Percentiles rank a stretch among this genome's conserved stretches.
These are phyloP conservation scores for Podotricha telesiphe DNA, from an alignment of 2,888 invertebrate genomes.

Conservation along the genomic window DNA sequence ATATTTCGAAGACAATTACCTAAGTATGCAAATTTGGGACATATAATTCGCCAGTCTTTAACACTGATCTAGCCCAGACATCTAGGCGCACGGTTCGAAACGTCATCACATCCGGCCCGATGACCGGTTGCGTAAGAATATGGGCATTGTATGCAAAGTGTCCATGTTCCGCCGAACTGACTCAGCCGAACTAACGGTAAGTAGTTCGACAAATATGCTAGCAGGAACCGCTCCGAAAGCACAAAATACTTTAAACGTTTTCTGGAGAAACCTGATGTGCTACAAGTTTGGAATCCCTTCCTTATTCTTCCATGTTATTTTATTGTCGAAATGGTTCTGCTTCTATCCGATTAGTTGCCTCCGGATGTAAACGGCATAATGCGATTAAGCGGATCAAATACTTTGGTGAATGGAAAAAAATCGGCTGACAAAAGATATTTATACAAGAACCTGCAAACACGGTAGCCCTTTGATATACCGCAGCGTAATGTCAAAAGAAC, in stretches of 20 bases:
- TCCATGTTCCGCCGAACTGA: constrained; percentile 66
- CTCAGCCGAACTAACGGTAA: constrained; percentile 51
- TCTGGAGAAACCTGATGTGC: constrained; percentile 9
- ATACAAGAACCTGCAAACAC: constrained; percentile 65
- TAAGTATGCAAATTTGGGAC: neutral
- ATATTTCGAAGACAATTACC: no score
- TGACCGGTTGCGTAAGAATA: constrained; percentile 76
- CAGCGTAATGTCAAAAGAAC: constrained; percentile 68
- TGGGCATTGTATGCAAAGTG: constrained; percentile 82
- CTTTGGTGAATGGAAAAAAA: constrained; percentile 63
- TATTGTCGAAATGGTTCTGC: constrained; percentile 41
- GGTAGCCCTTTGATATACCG: constrained; percentile 68
- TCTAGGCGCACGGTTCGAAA: constrained; percentile 60
- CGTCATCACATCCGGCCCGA: constrained; percentile 75
- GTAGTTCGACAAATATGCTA: constrained; percentile 35
- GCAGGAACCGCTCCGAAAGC: constrained; percentile 23
- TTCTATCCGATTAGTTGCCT: constrained; percentile 50
- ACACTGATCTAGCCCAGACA: constrained; percentile 57
- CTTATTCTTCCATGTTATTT: neutral
- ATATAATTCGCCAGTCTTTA: neutral
- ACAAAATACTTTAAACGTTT: constrained; percentile 13
- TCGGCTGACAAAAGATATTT: constrained; percentile 72
- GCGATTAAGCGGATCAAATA: constrained; percentile 63
- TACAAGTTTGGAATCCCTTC: constrained; percentile 3
- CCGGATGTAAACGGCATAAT: constrained; percentile 62